These are phyloP conservation scores for Phania funesta DNA, from an alignment of 2,888 invertebrate genomes.

Conservation along the genomic window DNA sequence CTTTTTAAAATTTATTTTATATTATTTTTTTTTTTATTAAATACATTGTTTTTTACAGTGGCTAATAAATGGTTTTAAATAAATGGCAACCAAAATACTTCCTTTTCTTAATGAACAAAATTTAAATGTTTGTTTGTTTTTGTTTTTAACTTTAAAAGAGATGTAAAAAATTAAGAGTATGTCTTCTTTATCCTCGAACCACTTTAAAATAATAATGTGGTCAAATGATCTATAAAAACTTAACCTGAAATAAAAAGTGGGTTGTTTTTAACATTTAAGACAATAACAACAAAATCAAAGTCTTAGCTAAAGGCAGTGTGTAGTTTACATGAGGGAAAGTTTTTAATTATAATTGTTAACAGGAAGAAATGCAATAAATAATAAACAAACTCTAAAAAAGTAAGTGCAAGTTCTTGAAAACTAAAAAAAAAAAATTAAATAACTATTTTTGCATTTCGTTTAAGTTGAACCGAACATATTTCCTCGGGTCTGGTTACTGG, in stretches of 20 bases:
- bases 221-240: conserved; percentile 22
- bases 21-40: conserved; percentile 49
- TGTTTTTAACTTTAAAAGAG: conserved; percentile 5
- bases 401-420: too few relatives aligned
- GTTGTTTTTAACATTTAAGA: neutral
- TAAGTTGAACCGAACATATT: too few relatives aligned
- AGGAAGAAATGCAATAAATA: neutral
- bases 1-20: neutral
- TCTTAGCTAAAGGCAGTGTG: conserved; percentile 9
- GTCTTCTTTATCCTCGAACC: conserved; percentile 34
- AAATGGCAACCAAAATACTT: conserved; percentile 37
- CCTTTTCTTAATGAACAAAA: conserved; percentile 24
- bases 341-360: neutral
- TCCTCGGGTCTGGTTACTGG: too few relatives aligned
- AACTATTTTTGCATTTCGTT: too few relatives aligned
- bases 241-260: conserved; percentile 61
- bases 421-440: too few relatives aligned
- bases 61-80: conserved; percentile 37
- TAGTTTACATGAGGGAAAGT: neutral
- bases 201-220: conserved; percentile 12
- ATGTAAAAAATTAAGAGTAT: conserved; percentile 40
- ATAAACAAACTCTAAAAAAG: too few relatives aligned
- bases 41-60: conserved; percentile 60
- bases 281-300: neutral
- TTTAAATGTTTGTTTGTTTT: neutral